Evolutionary conservation across 2,888 invertebrate genomes (phyloP).

Genomic region (Drosophila kanekoi): DNA sequence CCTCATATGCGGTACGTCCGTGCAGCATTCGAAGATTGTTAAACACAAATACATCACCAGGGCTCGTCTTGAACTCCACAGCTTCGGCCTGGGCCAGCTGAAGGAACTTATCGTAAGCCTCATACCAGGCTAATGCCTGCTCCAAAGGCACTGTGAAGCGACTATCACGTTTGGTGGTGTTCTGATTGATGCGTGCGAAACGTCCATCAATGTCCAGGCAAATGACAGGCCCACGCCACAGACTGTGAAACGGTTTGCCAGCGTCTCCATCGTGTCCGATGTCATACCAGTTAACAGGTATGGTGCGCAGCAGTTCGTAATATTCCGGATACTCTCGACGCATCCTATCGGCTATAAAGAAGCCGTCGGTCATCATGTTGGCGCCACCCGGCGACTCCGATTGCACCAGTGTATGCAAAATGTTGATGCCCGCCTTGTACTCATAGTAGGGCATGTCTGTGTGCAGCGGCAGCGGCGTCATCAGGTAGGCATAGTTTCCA

Average conservation of each 20-base stretch:
- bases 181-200: constrained; percentile 88
- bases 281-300: constrained; percentile 90
- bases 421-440: constrained; percentile 89
- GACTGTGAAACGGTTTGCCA: constrained; percentile 87
- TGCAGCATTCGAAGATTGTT: constrained; percentile 90
- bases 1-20: constrained; percentile 89
- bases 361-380: constrained; percentile 89
- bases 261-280: constrained; percentile 87
- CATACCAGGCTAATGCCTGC: constrained; percentile 88
- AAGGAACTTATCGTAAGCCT: constrained; percentile 88
- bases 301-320: constrained; percentile 87
- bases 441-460: constrained; percentile 91
- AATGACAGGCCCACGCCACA: constrained; percentile 88
- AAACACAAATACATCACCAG: constrained; percentile 89
- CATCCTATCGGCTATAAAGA: constrained; percentile 88
- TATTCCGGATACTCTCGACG: constrained; percentile 86
- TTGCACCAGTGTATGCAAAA: constrained; percentile 90
- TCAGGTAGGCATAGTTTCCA: constrained; percentile 90
- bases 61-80: constrained; percentile 88
- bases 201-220: constrained; percentile 86
- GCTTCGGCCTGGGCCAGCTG: constrained; percentile 87
- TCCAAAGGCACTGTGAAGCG: constrained; percentile 87
- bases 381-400: constrained; percentile 88
- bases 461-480: constrained; percentile 89
- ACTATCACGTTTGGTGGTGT: constrained; percentile 90